A percentile compares a stretch with the other conserved stretches of the same genome.
phyloP scores from a whole-genome alignment of 2,888 invertebrate genomes.

The Calliopum simillimum region DNA sequence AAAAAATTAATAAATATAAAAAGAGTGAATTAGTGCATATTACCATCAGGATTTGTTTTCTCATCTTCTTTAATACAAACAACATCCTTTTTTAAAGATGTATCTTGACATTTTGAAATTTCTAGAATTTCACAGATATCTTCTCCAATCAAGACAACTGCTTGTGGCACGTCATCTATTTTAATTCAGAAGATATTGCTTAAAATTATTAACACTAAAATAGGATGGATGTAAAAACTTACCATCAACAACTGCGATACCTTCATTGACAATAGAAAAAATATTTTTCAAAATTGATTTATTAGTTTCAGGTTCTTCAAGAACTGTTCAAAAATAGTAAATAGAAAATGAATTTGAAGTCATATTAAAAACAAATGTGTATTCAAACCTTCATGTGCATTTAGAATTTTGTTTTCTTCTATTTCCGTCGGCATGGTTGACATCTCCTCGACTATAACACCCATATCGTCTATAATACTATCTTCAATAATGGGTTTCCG shows the following conservation, averaged over 20 bases:
- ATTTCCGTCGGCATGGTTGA: neutral
- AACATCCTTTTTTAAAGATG: too few species aligned
- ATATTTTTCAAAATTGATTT: neutral
- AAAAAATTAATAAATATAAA: too few species aligned
- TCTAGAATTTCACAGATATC: slow-evolving; percentile 45
- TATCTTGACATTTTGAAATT: neutral
- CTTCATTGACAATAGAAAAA: too few species aligned
- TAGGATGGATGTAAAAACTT: too few species aligned
- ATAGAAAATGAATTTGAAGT: neutral
- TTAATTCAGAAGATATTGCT: neutral
- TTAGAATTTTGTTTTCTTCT: neutral
- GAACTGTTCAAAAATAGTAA: neutral
- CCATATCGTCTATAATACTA: slow-evolving; percentile 40
- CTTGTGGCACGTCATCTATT: neutral
- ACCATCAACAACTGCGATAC: too few species aligned
- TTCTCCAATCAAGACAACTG: slow-evolving; percentile 44
- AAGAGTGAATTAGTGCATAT: too few species aligned
- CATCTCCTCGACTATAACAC: slow-evolving; percentile 36
- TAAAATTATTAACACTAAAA: too few species aligned
- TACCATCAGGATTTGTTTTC: too few species aligned
- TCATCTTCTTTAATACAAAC: too few species aligned
- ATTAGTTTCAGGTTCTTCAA: neutral
- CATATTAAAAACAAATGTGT: neutral
- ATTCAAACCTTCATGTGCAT: neutral
- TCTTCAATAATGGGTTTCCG: slow-evolving; percentile 30